Base-by-base conservation (phyloP, 2,888 invertebrate genomes). In the Orchesellides sinensis region DNA sequence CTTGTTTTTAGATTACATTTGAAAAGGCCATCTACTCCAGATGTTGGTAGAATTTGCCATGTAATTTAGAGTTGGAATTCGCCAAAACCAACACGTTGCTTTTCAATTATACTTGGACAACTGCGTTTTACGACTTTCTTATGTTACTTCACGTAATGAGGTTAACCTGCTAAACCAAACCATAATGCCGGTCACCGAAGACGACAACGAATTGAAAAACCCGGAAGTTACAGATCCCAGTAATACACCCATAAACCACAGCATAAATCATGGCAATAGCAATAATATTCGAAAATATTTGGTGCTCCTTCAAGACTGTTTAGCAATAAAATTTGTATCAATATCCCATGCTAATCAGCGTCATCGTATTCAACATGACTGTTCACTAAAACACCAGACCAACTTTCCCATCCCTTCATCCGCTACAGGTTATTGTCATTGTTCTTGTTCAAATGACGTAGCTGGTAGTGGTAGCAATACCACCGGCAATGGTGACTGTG, bases 241-340 rank as follows among this genome's bases (percentile, higher is more conserved):
- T 52, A 23, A 61, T 1, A 14, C 17, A 12, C 21, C 8, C 78
- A 45, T 21, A 63, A 14, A 47, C 45, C 25, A 25, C 6, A 54
- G 40, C 27, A 65, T 12, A 5, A 81, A 29, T n/a, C n/a, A n/a
- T 59, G 56, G 59, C n/a, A 63, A 23, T 19, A 52, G 8, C 45
- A 32, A 27, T 23, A 83, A 66, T n/a, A 79, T 86, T 47, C 83
- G 86, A 1, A 82, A 68, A 61, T 85, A 86, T 35, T 52, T 86
- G 40, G 86, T 86, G 25, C 78, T 86, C 0, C 77, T 86, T 12
- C 84, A 84, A n/a, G 86, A 86, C 66, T 86, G 83, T 54, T 14
- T 86, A 19, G 84, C 84, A 21, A 83, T 86, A 52, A 86, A 86
- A 54, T 86, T 86, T 66, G 82, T 83, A 32, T 65, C 86, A 27